Conservation (phyloP, 1,140 invertebrate genomes). For the Lucilia cuprina region DNA sequence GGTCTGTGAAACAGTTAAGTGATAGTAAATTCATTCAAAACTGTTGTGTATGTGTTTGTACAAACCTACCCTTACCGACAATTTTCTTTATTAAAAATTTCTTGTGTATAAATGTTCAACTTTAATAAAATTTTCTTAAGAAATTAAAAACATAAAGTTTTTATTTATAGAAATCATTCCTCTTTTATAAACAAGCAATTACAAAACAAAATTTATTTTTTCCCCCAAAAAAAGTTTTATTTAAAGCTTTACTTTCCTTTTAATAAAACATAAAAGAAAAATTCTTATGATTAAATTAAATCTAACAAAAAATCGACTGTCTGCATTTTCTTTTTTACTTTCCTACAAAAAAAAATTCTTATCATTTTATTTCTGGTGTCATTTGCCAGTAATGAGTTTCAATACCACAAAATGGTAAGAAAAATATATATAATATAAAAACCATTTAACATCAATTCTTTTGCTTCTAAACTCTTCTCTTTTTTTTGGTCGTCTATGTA, state of each 20-base stretch:
- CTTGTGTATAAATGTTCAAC: neutral
- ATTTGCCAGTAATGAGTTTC: conserved; percentile 14
- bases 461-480: neutral
- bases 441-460: neutral
- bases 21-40: too few relatives aligned
- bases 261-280: neutral
- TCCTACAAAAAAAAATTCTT: neutral
- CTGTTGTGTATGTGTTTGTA: too few relatives aligned
- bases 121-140: neutral
- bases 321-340: neutral
- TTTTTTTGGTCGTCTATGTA: neutral
- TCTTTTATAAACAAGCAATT: neutral
- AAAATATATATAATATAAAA: neutral
- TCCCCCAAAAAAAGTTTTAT: neutral
- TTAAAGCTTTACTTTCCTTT: too few relatives aligned
- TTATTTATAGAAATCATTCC: neutral
- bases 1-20: too few relatives aligned
- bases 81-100: neutral
- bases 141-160: neutral
- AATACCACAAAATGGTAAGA: neutral
- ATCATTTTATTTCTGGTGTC: neutral
- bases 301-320: neutral
- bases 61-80: too few relatives aligned
- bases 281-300: neutral
- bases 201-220: neutral